These are phyloP conservation scores for Nematostella vectensis DNA, from an alignment of 92 coral and sea anemone genomes.

Conservation along the genomic window DNA sequence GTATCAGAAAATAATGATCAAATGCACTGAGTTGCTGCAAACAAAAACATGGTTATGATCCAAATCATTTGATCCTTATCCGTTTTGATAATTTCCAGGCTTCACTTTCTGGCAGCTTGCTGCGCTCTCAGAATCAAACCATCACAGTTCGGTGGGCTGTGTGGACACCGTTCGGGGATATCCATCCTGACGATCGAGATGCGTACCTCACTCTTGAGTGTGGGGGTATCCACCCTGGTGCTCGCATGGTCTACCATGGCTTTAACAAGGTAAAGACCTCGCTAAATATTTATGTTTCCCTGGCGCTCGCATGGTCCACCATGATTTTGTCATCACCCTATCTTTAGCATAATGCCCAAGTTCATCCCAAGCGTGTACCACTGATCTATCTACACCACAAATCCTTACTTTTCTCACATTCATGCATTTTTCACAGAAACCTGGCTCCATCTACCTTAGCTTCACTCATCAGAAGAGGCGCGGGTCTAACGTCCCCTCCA, in stretches of 20 bases:
- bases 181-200: slow-evolving; percentile 42
- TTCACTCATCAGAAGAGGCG: slow-evolving; percentile 63
- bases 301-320: too few relatives aligned
- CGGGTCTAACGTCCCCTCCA: slow-evolving; percentile 36
- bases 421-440: slow-evolving; percentile 13
- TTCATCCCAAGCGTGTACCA: too few relatives aligned
- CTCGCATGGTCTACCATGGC: slow-evolving; percentile 72
- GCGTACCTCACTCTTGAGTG: slow-evolving; percentile 46
- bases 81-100: slow-evolving; percentile 48
- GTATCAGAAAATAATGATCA: too few relatives aligned
- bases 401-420: too few relatives aligned
- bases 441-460: slow-evolving; percentile 49
- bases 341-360: too few relatives aligned
- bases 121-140: slow-evolving; percentile 82
- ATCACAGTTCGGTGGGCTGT: slow-evolving; percentile 73
- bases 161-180: slow-evolving; percentile 88
- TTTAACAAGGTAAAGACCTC: too few relatives aligned
- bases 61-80: too few relatives aligned
- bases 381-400: too few relatives aligned
- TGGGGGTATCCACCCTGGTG: slow-evolving; percentile 68
- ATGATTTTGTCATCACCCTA: too few relatives aligned
- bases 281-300: too few relatives aligned
- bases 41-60: too few relatives aligned
- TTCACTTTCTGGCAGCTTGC: slow-evolving; percentile 80
- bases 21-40: too few relatives aligned